Conservation (phyloP, 2,888 invertebrate species). For the Sinodicranocentrus sp. region DNA sequence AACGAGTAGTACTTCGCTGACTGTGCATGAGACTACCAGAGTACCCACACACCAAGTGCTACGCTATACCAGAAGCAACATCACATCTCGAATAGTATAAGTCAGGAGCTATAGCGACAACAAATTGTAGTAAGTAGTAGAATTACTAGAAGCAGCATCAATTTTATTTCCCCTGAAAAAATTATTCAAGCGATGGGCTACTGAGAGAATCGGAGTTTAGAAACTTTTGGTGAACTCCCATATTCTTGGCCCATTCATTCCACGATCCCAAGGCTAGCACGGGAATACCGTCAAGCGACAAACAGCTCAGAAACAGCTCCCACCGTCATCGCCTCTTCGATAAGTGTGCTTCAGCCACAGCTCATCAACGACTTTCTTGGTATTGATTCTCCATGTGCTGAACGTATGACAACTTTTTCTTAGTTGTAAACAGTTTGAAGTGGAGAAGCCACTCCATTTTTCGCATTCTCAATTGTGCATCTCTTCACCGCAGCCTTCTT, state of each 20-base stretch:
- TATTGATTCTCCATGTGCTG: constrained; percentile 57
- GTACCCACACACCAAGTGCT: background rate
- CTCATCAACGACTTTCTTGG: constrained; percentile 34
- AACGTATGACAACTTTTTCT: constrained; percentile 10
- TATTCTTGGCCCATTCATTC: constrained; percentile 51
- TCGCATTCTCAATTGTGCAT: background rate
- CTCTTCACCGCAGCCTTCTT: constrained; percentile 6
- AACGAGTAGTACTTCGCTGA: constrained; percentile 45
- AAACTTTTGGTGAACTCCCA: constrained; percentile 45
- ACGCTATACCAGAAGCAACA: background rate
- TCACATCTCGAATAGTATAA: constrained; percentile 12
- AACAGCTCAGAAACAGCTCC: constrained; percentile 14
- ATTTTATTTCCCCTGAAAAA: constrained; percentile 30
- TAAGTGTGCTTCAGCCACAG: constrained; percentile 54
- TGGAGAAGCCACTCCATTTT: background rate
- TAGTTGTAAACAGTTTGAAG: constrained; percentile 20
- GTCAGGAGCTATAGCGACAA: constrained; percentile 23
- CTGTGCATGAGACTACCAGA: background rate
- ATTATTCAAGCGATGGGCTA: constrained; percentile 23
- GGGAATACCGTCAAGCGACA: constrained; percentile 25
- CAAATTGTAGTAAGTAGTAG: constrained; percentile 26
- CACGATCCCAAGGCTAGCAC: constrained; percentile 18
- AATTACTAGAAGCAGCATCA: constrained; percentile 31
- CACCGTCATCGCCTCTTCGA: constrained; percentile 21
- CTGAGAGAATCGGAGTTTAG: constrained; percentile 36